Evolutionary conservation across 2,113 vertebrate genomes (phyloP), one percentile per base, ranked within the genome.

Genomic region (Varanus salvator): DNA sequence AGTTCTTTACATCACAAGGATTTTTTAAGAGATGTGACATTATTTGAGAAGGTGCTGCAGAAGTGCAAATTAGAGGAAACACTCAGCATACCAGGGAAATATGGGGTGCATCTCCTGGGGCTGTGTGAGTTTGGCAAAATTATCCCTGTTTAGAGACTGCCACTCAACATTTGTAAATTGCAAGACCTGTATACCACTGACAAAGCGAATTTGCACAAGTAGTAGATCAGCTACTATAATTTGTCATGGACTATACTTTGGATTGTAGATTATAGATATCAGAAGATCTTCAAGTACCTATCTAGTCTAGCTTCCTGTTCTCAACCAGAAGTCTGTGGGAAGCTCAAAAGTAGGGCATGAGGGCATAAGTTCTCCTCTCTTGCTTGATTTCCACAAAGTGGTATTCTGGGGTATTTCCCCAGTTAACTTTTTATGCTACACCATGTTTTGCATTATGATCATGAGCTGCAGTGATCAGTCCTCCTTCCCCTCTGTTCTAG

Each of bases 21-120:
- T 60, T 60, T 80, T 54, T 50, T 12, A 48, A 69, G 19, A 52
- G 48, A 38, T 66, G 94, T 96, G 94, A 96, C 95, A 95, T 91
- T 71, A 93, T 93, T 92, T 93, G 87, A 92, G 44, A 78, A 96
- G 88, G 93, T 93, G 83, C 85, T 93, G 72, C 75, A 92, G 85
- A 81, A 94, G 83, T 8, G 21, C 25, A 80, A 23, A 80, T 80
- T 48, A 84, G 3, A 19, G 15, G 27, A 44, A 71, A 29, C 0
- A 27, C 64, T 21, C 38, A 50, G 3, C 38, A 44, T 44, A 44
- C 38, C 38, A 44, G 38, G 38, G 38, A 44, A 44, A 44, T 44
- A 44, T 44, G 74, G 6, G 29, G 3, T 64, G 29, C 29, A 12
- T 25, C 60, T 52, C 31, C 50, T 6, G 54, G 52, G 76, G 29